Conservation (phyloP, 2,113 vertebrate genomes). For the Alethe diademata region DNA sequence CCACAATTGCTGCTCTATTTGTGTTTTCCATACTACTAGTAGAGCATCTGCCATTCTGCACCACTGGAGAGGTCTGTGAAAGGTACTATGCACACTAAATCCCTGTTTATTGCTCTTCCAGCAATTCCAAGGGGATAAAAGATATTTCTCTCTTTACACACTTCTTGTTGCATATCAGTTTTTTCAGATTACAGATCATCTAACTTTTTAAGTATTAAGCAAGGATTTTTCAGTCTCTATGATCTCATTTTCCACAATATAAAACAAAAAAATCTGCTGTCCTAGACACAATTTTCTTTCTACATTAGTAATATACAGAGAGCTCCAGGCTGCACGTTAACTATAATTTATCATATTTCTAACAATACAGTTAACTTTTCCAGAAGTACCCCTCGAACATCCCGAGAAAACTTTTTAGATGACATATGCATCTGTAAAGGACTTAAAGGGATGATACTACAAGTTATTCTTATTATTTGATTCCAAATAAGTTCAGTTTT, state of each 20-base stretch:
- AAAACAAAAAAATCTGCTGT: constrained; percentile 43
- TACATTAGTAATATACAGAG: neutral
- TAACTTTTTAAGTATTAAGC: neutral
- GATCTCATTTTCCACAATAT: neutral
- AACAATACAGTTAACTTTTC: neutral
- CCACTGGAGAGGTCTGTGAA: neutral
- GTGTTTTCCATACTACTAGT: neutral
- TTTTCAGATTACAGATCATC: neutral
- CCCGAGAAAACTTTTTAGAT: constrained; percentile 21
- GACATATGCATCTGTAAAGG: neutral
- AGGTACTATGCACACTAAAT: neutral
- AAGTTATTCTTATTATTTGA: neutral
- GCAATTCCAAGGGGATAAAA: neutral
- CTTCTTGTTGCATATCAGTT: neutral
- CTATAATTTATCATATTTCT: constrained; percentile 3
- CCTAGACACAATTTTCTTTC: constrained; percentile 16
- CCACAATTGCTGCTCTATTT: neutral
- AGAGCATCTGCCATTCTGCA: neutral
- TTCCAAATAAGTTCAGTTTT: constrained; percentile 33
- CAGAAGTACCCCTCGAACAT: constrained; percentile 2
- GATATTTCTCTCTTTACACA: neutral
- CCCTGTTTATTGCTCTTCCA: neutral
- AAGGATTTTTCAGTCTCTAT: neutral
- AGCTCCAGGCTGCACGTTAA: neutral
- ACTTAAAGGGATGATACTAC: neutral